Evolutionary conservation across 2,113 vertebrate genomes (phyloP).

Genomic region (Tinamus guttatus): DNA sequence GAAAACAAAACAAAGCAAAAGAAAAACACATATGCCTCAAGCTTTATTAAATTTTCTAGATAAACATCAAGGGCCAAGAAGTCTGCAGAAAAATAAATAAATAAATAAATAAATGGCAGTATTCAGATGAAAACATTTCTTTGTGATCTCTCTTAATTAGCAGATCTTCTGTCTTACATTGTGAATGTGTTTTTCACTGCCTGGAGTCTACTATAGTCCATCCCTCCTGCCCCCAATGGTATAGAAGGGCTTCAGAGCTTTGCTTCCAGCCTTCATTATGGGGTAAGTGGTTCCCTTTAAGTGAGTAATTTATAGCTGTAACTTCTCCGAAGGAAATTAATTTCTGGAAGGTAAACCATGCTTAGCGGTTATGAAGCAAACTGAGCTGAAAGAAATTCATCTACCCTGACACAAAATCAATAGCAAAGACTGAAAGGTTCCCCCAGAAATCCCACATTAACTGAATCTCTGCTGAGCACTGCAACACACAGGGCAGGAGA

Average conservation of each 20-base stretch:
- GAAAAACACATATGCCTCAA: too few species aligned
- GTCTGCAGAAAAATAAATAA: neutral
- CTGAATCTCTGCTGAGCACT: neutral
- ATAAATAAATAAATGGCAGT: neutral
- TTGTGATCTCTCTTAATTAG: neutral
- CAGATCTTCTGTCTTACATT: neutral
- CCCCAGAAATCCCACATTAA: neutral
- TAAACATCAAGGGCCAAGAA: neutral
- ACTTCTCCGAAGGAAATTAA: slow-evolving; percentile 1
- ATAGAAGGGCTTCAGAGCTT: neutral
- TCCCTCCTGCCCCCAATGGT: neutral
- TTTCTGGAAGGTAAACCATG: neutral
- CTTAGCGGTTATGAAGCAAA: neutral
- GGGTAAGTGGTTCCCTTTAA: neutral
- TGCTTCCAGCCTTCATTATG: neutral
- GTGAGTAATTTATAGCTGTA: neutral
- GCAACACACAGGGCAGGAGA: neutral
- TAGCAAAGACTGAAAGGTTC: neutral
- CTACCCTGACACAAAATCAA: neutral
- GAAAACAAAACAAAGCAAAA: neutral
- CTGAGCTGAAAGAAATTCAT: neutral
- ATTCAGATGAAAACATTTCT: neutral
- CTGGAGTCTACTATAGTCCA: neutral
- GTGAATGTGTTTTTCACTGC: neutral
- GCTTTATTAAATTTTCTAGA: slow-evolving; percentile 1